Evolutionary conservation across 2,888 invertebrate species (phyloP).

Genomic region (Ephialtes manifestator): DNA sequence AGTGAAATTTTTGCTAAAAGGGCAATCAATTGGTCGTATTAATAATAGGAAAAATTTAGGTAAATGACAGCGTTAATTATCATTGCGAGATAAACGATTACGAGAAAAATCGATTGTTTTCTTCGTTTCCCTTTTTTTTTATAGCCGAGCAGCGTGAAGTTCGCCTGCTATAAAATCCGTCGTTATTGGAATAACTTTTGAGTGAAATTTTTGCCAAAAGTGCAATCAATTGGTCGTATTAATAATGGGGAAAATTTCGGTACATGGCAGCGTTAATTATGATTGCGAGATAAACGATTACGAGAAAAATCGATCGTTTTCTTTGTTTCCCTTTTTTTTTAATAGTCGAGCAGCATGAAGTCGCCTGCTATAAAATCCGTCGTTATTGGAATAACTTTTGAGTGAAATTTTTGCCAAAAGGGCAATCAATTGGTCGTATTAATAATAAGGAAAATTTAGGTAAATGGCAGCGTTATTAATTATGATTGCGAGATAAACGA

Average conservation of each 20-base stretch:
- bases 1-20: constrained; percentile 32
- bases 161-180: neutral
- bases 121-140: neutral
- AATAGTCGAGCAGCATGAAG: no score
- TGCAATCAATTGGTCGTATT: neutral
- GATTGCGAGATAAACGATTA: no score
- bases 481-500: no score
- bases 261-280: constrained; percentile 3
- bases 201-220: constrained; percentile 28
- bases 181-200: constrained; percentile 2
- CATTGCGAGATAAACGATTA: neutral
- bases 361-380: no score
- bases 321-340: no score
- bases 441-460: no score
- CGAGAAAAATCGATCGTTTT: no score
- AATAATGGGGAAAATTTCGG: neutral
- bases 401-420: no score
- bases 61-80: neutral
- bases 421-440: no score
- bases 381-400: no score
- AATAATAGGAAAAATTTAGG: neutral
- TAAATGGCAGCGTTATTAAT: no score
- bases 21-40: neutral
- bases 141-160: neutral
- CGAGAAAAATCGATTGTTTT: neutral